Percentiles rank a stretch among this genome's conserved stretches.
phyloP scores from a whole-genome alignment of 2,888 invertebrate species.

The Bimastos eiseni region DNA sequence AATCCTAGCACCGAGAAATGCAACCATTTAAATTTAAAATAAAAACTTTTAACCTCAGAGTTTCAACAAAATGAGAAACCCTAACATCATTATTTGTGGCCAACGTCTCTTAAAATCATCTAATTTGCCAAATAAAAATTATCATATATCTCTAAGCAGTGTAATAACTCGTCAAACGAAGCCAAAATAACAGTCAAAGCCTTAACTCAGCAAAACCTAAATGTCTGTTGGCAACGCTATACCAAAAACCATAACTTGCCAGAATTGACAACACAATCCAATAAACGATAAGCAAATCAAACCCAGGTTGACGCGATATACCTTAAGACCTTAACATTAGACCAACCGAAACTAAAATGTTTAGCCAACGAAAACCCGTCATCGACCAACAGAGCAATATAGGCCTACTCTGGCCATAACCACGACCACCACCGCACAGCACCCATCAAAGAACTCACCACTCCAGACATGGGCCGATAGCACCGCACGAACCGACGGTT shows the following conservation, averaged over 20 bases:
- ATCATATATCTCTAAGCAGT: background rate
- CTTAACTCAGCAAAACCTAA: background rate
- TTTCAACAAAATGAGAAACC: background rate
- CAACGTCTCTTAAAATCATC: background rate
- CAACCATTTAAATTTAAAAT: background rate
- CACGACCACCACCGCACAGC: background rate
- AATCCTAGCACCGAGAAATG: background rate
- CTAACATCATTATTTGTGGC: background rate
- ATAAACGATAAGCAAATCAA: background rate
- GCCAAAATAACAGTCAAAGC: background rate
- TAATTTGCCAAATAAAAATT: background rate
- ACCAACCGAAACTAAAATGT: background rate
- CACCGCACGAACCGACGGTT: background rate
- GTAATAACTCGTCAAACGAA: no score
- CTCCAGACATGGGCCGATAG: background rate
- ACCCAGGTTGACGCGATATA: background rate
- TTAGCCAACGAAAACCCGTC: background rate
- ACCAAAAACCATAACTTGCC: background rate
- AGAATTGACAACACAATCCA: background rate
- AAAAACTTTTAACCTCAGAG: background rate
- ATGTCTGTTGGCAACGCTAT: background rate
- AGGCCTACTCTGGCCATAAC: background rate
- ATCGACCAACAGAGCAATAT: background rate
- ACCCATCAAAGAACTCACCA: background rate
- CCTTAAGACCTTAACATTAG: background rate